These are phyloP conservation scores for Oryzias javanicus DNA, from an alignment of 2,113 vertebrate genomes.

Conservation along the genomic window DNA sequence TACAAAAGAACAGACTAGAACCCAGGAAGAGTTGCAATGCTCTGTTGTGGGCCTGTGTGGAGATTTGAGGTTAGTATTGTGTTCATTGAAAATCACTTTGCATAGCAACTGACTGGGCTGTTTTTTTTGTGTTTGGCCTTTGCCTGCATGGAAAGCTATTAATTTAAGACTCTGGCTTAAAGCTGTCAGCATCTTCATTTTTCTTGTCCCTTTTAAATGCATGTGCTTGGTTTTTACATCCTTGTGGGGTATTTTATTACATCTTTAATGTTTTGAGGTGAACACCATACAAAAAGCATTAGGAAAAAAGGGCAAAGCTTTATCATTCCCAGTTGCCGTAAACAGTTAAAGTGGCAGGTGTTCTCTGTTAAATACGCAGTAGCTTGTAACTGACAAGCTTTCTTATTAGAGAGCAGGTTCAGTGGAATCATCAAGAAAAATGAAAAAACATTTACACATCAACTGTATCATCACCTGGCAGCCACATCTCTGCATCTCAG, in stretches of 20 bases:
- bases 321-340: slow-evolving; percentile 6
- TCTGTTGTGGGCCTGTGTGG: slow-evolving; percentile 51
- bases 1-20: slow-evolving; percentile 48
- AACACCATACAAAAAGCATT: slow-evolving; percentile 14
- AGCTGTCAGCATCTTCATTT: slow-evolving; percentile 33
- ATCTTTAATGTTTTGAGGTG: slow-evolving; percentile 13
- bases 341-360: slow-evolving; percentile 19
- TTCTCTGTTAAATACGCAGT: slow-evolving; percentile 14
- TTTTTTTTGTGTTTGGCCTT: slow-evolving; percentile 22
- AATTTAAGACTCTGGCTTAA: slow-evolving; percentile 20
- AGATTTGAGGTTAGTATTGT: slow-evolving; percentile 31
- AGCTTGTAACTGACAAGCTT: slow-evolving; percentile 2
- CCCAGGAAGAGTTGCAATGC: slow-evolving; percentile 42
- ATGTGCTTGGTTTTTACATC: slow-evolving; percentile 15
- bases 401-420: too few relatives aligned
- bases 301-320: slow-evolving; percentile 10
- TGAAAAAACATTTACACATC: too few relatives aligned
- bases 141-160: slow-evolving; percentile 32
- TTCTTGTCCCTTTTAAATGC: slow-evolving; percentile 1
- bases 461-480: too few relatives aligned
- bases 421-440: too few relatives aligned
- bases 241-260: neutral
- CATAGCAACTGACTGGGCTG: slow-evolving; percentile 25
- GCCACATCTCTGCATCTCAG: too few relatives aligned
- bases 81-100: slow-evolving; percentile 45